Percentiles rank a stretch among this genome's conserved stretches.
These are phyloP conservation scores for Saguinus imperator DNA, from an alignment of 2,113 vertebrate genomes.

Conservation along the genomic window DNA sequence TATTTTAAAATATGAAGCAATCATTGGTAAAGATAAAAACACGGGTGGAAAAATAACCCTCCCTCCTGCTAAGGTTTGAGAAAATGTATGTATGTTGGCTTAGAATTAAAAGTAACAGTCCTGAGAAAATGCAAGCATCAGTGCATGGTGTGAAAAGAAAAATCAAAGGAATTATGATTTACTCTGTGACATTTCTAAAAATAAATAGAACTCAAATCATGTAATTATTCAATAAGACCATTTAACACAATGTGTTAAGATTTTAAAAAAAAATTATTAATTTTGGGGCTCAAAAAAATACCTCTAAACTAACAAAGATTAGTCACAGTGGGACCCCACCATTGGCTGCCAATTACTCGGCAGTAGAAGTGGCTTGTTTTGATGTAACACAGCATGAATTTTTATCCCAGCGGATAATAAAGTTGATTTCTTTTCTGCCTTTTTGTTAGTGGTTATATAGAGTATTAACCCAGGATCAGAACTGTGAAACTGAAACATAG, in stretches of 20 bases:
- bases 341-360: not conserved
- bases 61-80: not conserved
- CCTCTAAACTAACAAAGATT: slow-evolving; percentile 35
- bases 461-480: not conserved
- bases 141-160: not conserved
- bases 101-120: not conserved
- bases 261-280: not conserved
- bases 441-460: slow-evolving; percentile 16
- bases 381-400: not conserved
- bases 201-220: not conserved
- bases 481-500: not conserved
- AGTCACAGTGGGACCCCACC: slow-evolving; percentile 8
- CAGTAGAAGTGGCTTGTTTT: not conserved
- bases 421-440: not conserved
- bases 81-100: not conserved
- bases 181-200: not conserved
- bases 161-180: not conserved
- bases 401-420: slow-evolving; percentile 22
- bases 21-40: not conserved
- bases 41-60: not conserved
- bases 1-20: not conserved
- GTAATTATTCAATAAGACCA: not conserved
- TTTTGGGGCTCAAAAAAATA: not conserved
- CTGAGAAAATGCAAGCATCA: not conserved
- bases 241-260: not conserved